Evolutionary conservation across 2,888 invertebrate species (phyloP).

Genomic region (Linyphia triangularis): DNA sequence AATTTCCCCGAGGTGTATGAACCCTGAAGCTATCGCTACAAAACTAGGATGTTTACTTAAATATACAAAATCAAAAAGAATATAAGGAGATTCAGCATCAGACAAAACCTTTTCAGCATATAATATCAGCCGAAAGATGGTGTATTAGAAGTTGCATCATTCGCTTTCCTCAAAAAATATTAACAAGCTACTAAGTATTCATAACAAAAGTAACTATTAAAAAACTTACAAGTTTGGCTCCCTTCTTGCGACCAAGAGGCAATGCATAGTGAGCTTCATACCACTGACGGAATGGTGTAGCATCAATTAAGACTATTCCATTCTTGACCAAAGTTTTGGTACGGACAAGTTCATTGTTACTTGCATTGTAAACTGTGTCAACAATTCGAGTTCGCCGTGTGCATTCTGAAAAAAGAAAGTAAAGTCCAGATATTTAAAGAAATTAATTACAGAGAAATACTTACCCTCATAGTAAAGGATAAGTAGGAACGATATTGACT

Average conservation of each 20-base stretch:
- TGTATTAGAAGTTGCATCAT: neutral
- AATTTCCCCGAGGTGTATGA: too few species aligned
- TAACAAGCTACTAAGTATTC: neutral
- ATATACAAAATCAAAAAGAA: too few species aligned
- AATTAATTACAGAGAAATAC: too few species aligned
- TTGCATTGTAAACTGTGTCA: slow-evolving; percentile 99
- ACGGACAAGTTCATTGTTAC: slow-evolving; percentile 99
- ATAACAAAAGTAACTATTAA: neutral
- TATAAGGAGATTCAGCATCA: too few species aligned
- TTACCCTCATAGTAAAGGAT: too few species aligned
- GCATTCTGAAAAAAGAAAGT: slow-evolving; percentile 83
- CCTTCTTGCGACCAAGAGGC: slow-evolving; percentile 98
- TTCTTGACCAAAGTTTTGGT: slow-evolving; percentile 99
- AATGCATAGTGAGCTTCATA: slow-evolving; percentile 98
- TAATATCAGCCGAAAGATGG: neutral
- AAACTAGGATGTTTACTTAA: too few species aligned
- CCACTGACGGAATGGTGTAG: slow-evolving; percentile 99
- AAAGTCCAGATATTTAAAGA: neutral
- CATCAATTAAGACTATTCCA: slow-evolving; percentile 97
- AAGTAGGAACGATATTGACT: too few species aligned
- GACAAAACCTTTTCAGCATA: neutral
- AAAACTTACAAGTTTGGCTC: slow-evolving; percentile 84
- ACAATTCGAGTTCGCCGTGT: slow-evolving; percentile 98
- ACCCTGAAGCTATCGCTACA: too few species aligned
- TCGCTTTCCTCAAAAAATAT: neutral